Conservation (phyloP, 2,888 invertebrate genomes). For the Hofmannophila pseudospretella region DNA sequence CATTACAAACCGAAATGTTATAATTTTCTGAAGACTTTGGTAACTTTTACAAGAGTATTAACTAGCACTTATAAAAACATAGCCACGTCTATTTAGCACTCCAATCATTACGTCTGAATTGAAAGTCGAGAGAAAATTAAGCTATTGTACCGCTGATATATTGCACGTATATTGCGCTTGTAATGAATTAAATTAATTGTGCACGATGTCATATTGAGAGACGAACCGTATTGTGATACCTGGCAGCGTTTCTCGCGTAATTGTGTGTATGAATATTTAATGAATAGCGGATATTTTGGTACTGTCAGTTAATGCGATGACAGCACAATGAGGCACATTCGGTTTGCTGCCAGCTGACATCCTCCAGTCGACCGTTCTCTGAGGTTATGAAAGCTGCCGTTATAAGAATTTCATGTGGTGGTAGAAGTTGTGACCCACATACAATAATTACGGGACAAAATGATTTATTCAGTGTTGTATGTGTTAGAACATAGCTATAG, state of each 20-base stretch:
- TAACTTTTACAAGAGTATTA: too few species aligned
- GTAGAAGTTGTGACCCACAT: neutral
- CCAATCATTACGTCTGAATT: too few species aligned
- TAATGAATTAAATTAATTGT: constrained; percentile 55
- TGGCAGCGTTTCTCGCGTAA: constrained; percentile 56
- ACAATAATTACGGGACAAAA: neutral
- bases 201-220: constrained; percentile 38
- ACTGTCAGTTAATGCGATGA: constrained; percentile 69
- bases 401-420: constrained; percentile 29
- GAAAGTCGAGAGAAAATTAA: constrained; percentile 27
- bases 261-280: constrained; percentile 64
- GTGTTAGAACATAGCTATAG: too few species aligned
- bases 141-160: constrained; percentile 28
- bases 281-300: constrained; percentile 70
- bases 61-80: too few species aligned
- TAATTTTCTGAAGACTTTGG: too few species aligned
- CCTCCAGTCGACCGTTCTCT: constrained; percentile 34
- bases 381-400: constrained; percentile 41
- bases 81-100: too few species aligned
- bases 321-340: constrained; percentile 67
- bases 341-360: constrained; percentile 56
- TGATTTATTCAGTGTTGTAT: too few species aligned
- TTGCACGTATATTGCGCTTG: constrained; percentile 24
- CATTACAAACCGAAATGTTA: too few species aligned
- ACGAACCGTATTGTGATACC: constrained; percentile 44